Base-by-base conservation (phyloP, 2,113 vertebrate species). In the Pitta sordida region DNA sequence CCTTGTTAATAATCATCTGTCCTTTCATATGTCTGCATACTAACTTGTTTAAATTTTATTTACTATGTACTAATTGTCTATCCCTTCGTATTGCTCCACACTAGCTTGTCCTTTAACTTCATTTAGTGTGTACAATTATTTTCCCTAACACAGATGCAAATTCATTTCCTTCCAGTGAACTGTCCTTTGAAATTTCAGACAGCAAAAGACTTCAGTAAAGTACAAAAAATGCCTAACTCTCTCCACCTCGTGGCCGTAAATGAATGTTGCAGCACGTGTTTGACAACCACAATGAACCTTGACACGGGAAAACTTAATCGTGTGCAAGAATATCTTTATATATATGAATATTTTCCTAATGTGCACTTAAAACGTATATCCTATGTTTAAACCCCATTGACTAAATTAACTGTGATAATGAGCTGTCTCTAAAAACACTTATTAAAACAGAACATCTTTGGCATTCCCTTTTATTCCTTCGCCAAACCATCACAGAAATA, bases 161-260 rank as follows among this genome's bases (percentile, higher is more conserved):
- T 59, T 76, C 29, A 6, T 11, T 62, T 22, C 36, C 51, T 78
- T 55, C 23, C 30, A 32, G 20, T 8, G 37, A 69, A 30, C 30
- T 41, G 64, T 65, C 39, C 32, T 41, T 73, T 59, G 23, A 27
- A 24, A 4, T 13, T 7, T 48, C 53, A 46, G 41, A 3, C 7
- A 13, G 4, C 13, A 9, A 10, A 9, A 10, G 8, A 22, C 0
- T 12, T 32, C 60, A n/a, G 24, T 7, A 1, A 5, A 15, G 20
- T 7, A 43, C 32, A 51, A 22, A n/a, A 82, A 5, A 19, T 9
- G 80, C 65, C 75, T 83, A 92, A 23, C 92, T 83, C 27, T 91
- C 94, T 49, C 97, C 98, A 96, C 83, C 98, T 95, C 34, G 95
- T 97, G 98, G 97, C 67, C 51, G 37, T 1, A 7, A 49, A 17